Base-by-base conservation (phyloP, 23 tunicate genomes). In the Phallusia fumigata region DNA sequence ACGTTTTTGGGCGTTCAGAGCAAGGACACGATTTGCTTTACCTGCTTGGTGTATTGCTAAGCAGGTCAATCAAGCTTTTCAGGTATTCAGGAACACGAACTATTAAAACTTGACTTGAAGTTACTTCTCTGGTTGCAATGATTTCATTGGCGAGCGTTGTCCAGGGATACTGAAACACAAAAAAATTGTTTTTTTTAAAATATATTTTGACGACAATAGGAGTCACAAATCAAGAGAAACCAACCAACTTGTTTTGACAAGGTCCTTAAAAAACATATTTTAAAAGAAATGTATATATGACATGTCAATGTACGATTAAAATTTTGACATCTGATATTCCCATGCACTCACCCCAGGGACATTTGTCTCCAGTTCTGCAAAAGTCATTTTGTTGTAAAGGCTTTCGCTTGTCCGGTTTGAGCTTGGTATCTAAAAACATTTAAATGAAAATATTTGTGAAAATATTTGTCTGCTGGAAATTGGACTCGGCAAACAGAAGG, bases 141-240 rank as follows among this genome's bases (percentile, higher is more conserved):
- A 82, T 72, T 65, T 69, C 85, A 35, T 65, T 69, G 12, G 35
- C 64, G 33, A 82, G 77, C 18, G 30, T 65, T 26, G 65, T 26
- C 85, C 85, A 82, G 6, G 65, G 77, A 65, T 65, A 65, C 85
- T 82, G 16, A 80, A 31, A 40, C 82, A 35, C 35, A 78, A 36
- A 24, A 49, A 5, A n/a, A 15, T 15, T 52, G 31, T 80, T 53
- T 52, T 28, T 78, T 78, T 47, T 18, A 5, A 47, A 35, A 15
- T 78, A 78, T 28, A 15, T 35, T n/a, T n/a, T n/a, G n/a, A n/a
- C n/a, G n/a, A n/a, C n/a, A n/a, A n/a, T n/a, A n/a, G n/a, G n/a
- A n/a, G n/a, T n/a, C n/a, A n/a, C n/a, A n/a, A n/a, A n/a, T n/a
- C n/a, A n/a, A n/a, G n/a, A n/a, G n/a, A n/a, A n/a, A n/a, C n/a